A percentile compares a stretch with the other conserved stretches of the same genome.
Evolutionary conservation across 2,113 vertebrate species (phyloP).

Genomic region (Cettia cetti): DNA sequence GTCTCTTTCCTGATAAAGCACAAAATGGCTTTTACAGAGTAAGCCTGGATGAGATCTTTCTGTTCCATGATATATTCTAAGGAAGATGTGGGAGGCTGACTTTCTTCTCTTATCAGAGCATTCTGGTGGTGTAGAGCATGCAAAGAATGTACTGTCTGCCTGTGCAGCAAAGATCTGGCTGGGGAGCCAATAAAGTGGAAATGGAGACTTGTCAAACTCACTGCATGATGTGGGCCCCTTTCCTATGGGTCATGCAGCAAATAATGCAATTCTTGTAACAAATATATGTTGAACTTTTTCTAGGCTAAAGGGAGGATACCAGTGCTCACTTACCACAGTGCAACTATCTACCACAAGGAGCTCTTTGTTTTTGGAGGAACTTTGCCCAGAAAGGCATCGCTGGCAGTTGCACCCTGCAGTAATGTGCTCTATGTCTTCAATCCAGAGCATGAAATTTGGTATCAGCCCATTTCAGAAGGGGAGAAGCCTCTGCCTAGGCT

Average conservation of each 20-base stretch:
- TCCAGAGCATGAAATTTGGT: slow-evolving; percentile 89
- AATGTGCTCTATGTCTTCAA: slow-evolving; percentile 86
- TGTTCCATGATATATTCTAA: background rate
- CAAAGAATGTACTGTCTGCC: background rate
- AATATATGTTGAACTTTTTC: background rate
- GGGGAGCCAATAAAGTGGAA: background rate
- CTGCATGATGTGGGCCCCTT: background rate
- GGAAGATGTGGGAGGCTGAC: background rate
- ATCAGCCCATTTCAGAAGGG: slow-evolving; percentile 89
- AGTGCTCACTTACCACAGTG: slow-evolving; percentile 79
- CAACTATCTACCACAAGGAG: slow-evolving; percentile 82
- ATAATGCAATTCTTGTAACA: background rate
- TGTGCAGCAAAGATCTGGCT: background rate
- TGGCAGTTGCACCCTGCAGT: slow-evolving; percentile 73
- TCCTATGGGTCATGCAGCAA: background rate
- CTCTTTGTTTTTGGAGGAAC: slow-evolving; percentile 88
- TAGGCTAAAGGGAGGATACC: slow-evolving; percentile 85
- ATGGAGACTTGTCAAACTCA: background rate
- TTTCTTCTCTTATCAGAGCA: background rate
- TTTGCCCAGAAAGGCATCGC: slow-evolving; percentile 48
- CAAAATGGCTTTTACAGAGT: background rate
- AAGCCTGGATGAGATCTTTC: background rate
- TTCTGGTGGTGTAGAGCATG: background rate
- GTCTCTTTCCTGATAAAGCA: background rate
- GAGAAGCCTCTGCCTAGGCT: slow-evolving; percentile 82